phyloP scores from a whole-genome alignment of 2,113 vertebrate genomes.

The Aleadryas rufinucha region DNA sequence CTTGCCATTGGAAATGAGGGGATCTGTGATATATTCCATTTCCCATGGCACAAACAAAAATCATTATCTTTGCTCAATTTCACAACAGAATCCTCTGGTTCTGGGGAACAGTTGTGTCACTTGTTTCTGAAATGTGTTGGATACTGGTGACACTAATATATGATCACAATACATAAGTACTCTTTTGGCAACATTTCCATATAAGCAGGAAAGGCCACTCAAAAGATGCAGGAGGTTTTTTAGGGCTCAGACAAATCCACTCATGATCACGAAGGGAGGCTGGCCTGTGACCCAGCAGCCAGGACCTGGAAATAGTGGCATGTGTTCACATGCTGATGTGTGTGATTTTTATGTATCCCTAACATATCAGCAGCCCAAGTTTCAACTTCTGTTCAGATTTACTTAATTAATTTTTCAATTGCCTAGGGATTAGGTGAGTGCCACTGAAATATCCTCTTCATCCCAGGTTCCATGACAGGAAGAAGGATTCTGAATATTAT shows the following conservation, averaged over 20 bases:
- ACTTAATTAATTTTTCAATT: not conserved
- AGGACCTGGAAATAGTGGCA: accelerated
- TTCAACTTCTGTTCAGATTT: not conserved
- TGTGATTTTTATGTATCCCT: not conserved
- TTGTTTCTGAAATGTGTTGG: not conserved
- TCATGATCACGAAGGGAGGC: not conserved
- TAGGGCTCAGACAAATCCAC: not conserved
- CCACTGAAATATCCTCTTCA: not conserved
- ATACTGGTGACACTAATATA: not conserved
- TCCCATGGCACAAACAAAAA: not conserved
- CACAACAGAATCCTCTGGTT: not conserved
- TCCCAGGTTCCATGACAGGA: not conserved
- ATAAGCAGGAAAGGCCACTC: not conserved
- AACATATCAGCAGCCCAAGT: not conserved
- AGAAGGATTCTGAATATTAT: not conserved
- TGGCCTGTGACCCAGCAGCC: no score
- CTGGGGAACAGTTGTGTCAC: not conserved
- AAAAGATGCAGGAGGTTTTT: not conserved
- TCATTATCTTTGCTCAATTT: not conserved
- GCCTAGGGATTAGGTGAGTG: not conserved
- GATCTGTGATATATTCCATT: not conserved
- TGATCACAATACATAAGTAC: not conserved
- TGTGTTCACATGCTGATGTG: not conserved
- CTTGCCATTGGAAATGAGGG: not conserved
- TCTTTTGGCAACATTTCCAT: not conserved